Base-by-base conservation (phyloP, 2,797 vertebrate genomes). In the Parauchenoglanis punctatus region DNA sequence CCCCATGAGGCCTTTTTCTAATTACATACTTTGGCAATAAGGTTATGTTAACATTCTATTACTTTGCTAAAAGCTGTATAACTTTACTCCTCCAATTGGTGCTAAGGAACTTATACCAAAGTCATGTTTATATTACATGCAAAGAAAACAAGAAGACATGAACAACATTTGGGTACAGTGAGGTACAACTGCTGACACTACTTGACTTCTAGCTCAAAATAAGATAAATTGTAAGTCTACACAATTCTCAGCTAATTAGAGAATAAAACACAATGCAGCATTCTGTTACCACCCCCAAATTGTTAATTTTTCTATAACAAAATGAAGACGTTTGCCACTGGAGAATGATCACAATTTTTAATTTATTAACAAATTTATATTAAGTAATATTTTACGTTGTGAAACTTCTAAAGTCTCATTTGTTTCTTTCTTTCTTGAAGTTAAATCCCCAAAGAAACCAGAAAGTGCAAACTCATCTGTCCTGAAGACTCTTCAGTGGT, bases 1-100 rank as follows among this genome's bases (percentile, higher is more conserved):
- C 87, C 46, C 86, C 52, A 65, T 31, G n/a, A 77, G 86, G 77
- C 65, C 54, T 46, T 88, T 78, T 40, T 86, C 87, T 91, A 91
- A 91, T 91, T 86, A 90, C 84, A 90, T 86, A 76, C 78, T 83
- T 84, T 89, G 84, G 56, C 85, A 52, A 87, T 63, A 87, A 82
- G 61, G 54, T 84, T 78, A 84, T 87, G 78, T 76, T 84, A 67
- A 75, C 84, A 82, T 86, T 82, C 85, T 76, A 68, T 89, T 86
- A 85, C 65, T 87, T 72, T 73, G 83, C 80, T 80, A 59, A 81
- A 81, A 61, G 20, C 81, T 77, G 28, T 70, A 75, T n/a, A 87
- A 83, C 59, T 46, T 85, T 63, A 49, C 7, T 17, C 12, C 18
- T n/a, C 28, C 31, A 78, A 56, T 18, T 54, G 28, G 44, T n/a